Base-by-base conservation (phyloP, 2,797 vertebrate genomes). In the Lagodon rhomboides region DNA sequence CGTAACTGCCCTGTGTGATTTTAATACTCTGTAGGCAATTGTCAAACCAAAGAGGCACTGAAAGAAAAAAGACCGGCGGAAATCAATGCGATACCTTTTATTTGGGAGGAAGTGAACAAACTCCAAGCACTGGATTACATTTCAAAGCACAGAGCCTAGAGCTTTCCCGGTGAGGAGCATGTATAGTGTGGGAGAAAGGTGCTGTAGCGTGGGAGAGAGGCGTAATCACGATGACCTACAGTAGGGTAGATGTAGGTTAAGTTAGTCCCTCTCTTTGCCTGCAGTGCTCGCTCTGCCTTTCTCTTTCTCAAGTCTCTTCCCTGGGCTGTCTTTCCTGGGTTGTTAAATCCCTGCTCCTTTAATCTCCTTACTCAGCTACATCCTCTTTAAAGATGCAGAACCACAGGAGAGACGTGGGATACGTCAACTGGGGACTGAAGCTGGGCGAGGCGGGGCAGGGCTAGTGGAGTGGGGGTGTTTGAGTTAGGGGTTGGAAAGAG, bases 341-440 rank as follows among this genome's bases (percentile, higher is more conserved):
- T 87, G 92, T 95, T 95, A 96, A 97, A 96, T 94, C 91, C 94
- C 93, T 90, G 94, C 94, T 90, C 90, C 92, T 95, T 95, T 96
- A 96, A 96, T 96, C 95, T 95, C 90, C 91, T 95, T 93, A 94
- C 87, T 93, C 91, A 93, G 92, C 94, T 95, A 91, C 94, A 96
- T 94, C 91, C 94, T 96, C 94, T 96, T 97, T 95, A 96, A 96
- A 97, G 95, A 96, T 93, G 95, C 94, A 96, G 91, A 92, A 89
- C 83, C 86, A 77, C 82, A 78, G 72, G 90, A 87, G 90, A 89
- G 91, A 89, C 77, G 88, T 55, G 73, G 81, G 78, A 85, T 83
- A 85, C 67, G 90, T 91, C 86, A 90, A 78, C 82, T 25, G 17
- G 58, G 77, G 82, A 86, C 74, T 67, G 82, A 68, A 73, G 74